Percentiles rank a stretch among this genome's conserved stretches.
phyloP scores from a whole-genome alignment of 2,113 vertebrate species.

The Melanotaenia duboulayi region DNA sequence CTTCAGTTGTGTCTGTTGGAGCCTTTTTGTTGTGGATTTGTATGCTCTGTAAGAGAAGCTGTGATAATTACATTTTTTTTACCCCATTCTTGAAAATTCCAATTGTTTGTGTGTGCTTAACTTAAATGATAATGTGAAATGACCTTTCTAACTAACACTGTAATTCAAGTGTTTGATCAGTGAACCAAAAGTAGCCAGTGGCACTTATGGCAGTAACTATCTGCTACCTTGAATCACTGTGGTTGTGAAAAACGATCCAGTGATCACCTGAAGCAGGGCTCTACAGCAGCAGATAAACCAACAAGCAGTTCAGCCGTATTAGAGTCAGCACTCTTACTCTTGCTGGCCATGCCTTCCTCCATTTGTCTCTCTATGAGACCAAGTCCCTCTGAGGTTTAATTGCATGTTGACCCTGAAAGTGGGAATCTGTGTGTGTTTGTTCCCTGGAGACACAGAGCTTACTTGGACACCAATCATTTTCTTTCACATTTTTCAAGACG shows the following conservation, averaged over 20 bases:
- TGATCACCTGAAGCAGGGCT: constrained; percentile 32
- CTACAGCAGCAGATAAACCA: constrained; percentile 53
- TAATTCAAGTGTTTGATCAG: not conserved
- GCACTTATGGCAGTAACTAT: not conserved
- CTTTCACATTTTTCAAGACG: constrained; percentile 27
- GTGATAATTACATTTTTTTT: too few relatives aligned
- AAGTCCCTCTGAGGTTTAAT: constrained; percentile 63
- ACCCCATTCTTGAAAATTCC: too few relatives aligned
- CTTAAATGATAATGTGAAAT: too few relatives aligned
- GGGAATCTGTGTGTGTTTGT: constrained; percentile 2
- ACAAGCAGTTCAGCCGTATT: constrained; percentile 44
- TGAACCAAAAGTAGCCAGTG: not conserved
- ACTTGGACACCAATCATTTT: constrained; percentile 38
- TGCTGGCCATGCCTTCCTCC: constrained; percentile 36
- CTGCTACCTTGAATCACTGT: constrained; percentile 19
- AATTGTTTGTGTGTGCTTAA: too few relatives aligned
- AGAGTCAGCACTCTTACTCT: constrained; percentile 50
- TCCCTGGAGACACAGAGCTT: constrained; percentile 24
- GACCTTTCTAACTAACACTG: not conserved
- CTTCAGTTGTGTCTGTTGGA: too few relatives aligned
- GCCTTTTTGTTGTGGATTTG: too few relatives aligned
- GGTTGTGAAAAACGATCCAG: constrained; percentile 4
- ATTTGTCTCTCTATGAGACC: constrained; percentile 37
- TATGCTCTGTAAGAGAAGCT: too few relatives aligned
- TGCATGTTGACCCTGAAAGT: constrained; percentile 66